Percentiles rank a stretch among this genome's conserved stretches.
Evolutionary conservation across 2,888 invertebrate genomes (phyloP).

Genomic region (Oligia latruncula): DNA sequence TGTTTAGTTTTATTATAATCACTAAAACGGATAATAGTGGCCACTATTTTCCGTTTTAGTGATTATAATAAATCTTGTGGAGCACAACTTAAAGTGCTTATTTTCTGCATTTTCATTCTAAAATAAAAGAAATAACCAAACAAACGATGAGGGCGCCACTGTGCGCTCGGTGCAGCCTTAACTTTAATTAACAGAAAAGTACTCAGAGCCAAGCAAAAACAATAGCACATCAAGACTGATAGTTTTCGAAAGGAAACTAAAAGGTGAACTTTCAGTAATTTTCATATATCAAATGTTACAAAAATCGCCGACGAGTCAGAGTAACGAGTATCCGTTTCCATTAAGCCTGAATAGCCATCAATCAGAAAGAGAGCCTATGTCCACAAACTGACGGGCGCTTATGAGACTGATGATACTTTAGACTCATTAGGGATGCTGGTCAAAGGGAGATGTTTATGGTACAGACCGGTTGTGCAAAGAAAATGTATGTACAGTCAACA

Average conservation of each 20-base stretch:
- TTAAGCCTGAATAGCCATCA: conserved; percentile 63
- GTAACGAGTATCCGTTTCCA: conserved; percentile 67
- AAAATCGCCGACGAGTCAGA: conserved; percentile 44
- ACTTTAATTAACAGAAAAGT: neutral
- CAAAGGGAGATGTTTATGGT: conserved; percentile 34
- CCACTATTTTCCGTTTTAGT: too few relatives aligned
- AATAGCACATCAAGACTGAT: conserved; percentile 42
- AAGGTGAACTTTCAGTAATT: conserved; percentile 24
- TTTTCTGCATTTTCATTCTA: too few relatives aligned
- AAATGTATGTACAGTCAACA: conserved; percentile 1
- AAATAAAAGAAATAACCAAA: too few relatives aligned
- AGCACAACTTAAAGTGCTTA: too few relatives aligned
- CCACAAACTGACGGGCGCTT: conserved; percentile 57
- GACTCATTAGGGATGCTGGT: conserved; percentile 63
- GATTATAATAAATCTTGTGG: too few relatives aligned
- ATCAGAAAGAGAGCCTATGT: conserved; percentile 60
- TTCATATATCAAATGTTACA: conserved; percentile 49
- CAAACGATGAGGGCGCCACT: too few relatives aligned
- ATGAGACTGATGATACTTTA: conserved; percentile 55
- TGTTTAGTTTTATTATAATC: too few relatives aligned
- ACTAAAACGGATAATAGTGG: too few relatives aligned
- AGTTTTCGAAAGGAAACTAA: conserved; percentile 28
- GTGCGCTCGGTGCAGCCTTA: too few relatives aligned
- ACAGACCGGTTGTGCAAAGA: conserved; percentile 25
- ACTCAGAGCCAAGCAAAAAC: conserved; percentile 28